Percentiles rank a stretch among this genome's conserved stretches.
phyloP scores from a whole-genome alignment of 2,797 vertebrate genomes.

The Gila robusta region DNA sequence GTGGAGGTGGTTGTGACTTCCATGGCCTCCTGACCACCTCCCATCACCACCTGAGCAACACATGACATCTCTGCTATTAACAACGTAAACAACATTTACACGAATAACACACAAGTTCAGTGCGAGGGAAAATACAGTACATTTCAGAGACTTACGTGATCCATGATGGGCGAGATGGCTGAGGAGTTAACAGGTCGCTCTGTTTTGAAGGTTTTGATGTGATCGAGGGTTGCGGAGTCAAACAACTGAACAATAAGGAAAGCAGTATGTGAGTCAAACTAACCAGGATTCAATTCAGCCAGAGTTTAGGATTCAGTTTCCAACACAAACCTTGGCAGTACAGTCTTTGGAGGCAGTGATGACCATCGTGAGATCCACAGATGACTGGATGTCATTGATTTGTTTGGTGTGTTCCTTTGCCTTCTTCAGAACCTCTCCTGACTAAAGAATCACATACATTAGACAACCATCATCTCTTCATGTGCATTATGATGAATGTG shows the following conservation, averaged over 20 bases:
- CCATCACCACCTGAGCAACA: slow-evolving; percentile 90
- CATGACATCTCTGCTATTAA: neutral
- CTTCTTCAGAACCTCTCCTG: slow-evolving; percentile 89
- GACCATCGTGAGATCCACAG: slow-evolving; percentile 95
- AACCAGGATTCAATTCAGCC: neutral
- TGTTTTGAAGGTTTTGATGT: slow-evolving; percentile 94
- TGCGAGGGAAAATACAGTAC: neutral
- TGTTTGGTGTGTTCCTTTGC: slow-evolving; percentile 95
- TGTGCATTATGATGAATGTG: neutral
- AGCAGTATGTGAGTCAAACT: neutral
- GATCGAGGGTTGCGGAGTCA: slow-evolving; percentile 87
- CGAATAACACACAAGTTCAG: neutral
- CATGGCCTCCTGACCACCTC: slow-evolving; percentile 99
- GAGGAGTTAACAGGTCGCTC: slow-evolving; percentile 97
- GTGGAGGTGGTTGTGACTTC: slow-evolving; percentile 98
- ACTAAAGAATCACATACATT: slow-evolving; percentile 73
- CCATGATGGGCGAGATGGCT: slow-evolving; percentile 94
- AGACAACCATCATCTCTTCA: neutral
- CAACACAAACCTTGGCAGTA: slow-evolving; percentile 85
- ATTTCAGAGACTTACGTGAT: slow-evolving; percentile 86
- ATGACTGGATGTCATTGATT: slow-evolving; percentile 96
- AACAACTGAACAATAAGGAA: slow-evolving; percentile 81
- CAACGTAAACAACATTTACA: neutral
- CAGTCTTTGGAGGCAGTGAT: slow-evolving; percentile 97
- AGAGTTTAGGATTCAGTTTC: neutral